These are phyloP conservation scores for Digitonthophagus gazella DNA, from an alignment of 2,888 invertebrate genomes.

Conservation along the genomic window DNA sequence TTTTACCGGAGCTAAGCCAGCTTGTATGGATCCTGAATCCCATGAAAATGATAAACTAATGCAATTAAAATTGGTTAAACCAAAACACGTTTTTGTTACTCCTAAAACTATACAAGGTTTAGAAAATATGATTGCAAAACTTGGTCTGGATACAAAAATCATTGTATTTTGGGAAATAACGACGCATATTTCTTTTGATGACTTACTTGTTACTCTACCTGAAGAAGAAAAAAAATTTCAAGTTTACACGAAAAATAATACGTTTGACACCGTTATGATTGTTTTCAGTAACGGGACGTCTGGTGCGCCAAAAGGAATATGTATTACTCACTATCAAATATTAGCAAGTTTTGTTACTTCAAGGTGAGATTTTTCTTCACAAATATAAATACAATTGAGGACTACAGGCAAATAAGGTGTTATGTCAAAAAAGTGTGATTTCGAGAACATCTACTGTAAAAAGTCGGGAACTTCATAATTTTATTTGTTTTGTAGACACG, in stretches of 20 bases:
- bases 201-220: too few relatives aligned
- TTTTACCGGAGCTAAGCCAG: too few relatives aligned
- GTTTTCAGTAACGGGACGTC: slow-evolving; percentile 34
- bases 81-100: slow-evolving; percentile 31
- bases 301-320: slow-evolving; percentile 32
- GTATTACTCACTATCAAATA: too few relatives aligned
- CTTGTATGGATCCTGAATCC: slow-evolving; percentile 27
- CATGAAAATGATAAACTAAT: slow-evolving; percentile 27
- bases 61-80: too few relatives aligned
- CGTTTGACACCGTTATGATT: slow-evolving; percentile 25
- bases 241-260: slow-evolving; percentile 16
- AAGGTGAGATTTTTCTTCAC: too few relatives aligned
- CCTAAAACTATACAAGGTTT: slow-evolving; percentile 11
- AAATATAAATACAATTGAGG: too few relatives aligned
- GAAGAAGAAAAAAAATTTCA: slow-evolving; percentile 29
- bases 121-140: slow-evolving; percentile 23
- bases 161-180: slow-evolving; percentile 28
- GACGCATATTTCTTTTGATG: slow-evolving; percentile 22
- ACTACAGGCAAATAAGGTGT: too few relatives aligned
- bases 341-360: too few relatives aligned
- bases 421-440: too few relatives aligned
- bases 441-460: too few relatives aligned
- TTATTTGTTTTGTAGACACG: too few relatives aligned
- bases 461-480: too few relatives aligned
- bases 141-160: slow-evolving; percentile 24